Base-by-base conservation (phyloP, 2,888 invertebrate species). In the Hirtodrosophila confusa region DNA sequence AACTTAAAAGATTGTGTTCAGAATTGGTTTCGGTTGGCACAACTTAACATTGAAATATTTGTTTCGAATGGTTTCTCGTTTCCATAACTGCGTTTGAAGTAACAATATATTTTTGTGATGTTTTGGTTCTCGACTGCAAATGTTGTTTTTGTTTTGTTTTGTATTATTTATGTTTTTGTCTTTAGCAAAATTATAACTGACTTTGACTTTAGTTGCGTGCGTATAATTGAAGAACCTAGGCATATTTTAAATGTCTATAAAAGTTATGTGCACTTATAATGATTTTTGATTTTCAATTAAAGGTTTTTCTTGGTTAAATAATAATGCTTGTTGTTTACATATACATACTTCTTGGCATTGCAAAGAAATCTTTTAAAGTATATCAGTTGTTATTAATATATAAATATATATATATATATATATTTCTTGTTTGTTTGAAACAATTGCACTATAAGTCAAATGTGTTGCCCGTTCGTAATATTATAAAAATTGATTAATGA, bases 391-490 rank as follows among this genome's bases (percentile, higher is more conserved):
- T 58, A 49, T 63, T 41, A 44, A 61, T 56, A 73, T 80, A 77
- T 71, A 69, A 73, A 27, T 61, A 39, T 66, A 71, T 27, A 73
- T 73, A 66, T 56, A 49, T 70, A 56, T 31, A 31, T 31, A 31
- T 31, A 31, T 69, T 70, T 73, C 74, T 75, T 63, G 58, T 68
- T 80, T 86, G 80, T 84, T 86, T 85, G 80, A 86, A 87, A 87
- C 86, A 87, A 87, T 87, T 87, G 86, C 86, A 87, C 86, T 87
- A 87, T 86, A 84, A 84, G 80, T 85, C 86, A 85, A 83, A 83
- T 82, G 79, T 75, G 79, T 80, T 85, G 82, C 82, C 82, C 82
- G 82, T 82, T 82, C 47, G 66, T 67, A 68, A 78, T 79, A 75
- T 63, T 64, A 67, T 53, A 72, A 71, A 68, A 74, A 65, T 68